These are phyloP conservation scores for Galerucella calmariensis DNA, from an alignment of 2,888 invertebrate species.

Conservation along the genomic window DNA sequence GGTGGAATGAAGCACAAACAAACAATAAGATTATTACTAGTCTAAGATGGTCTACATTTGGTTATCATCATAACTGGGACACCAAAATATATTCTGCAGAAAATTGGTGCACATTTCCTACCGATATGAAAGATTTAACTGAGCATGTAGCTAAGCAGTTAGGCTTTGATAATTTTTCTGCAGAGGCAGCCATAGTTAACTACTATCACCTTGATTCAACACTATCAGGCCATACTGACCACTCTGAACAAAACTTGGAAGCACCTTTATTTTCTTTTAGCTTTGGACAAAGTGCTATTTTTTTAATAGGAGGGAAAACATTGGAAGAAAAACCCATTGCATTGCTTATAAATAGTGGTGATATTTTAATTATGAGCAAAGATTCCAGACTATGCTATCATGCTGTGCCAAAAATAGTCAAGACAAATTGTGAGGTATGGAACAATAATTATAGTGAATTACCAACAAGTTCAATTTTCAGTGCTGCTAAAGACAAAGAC, in stretches of 20 bases:
- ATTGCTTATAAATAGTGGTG: constrained; percentile 86
- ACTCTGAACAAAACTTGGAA: constrained; percentile 85
- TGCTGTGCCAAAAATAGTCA: constrained; percentile 89
- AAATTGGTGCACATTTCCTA: constrained; percentile 76
- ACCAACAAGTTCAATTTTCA: not conserved
- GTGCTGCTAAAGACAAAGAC: constrained; percentile 52
- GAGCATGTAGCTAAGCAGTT: constrained; percentile 72
- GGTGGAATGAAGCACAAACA: constrained; percentile 74
- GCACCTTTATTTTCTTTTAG: constrained; percentile 95
- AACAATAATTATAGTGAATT: constrained; percentile 45
- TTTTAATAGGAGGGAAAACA: constrained; percentile 86
- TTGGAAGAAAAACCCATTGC: constrained; percentile 76
- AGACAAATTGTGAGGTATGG: constrained; percentile 68
- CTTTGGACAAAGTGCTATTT: constrained; percentile 95
- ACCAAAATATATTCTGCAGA: constrained; percentile 86
- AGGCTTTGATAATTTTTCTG: constrained; percentile 72
- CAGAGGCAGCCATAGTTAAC: constrained; percentile 96
- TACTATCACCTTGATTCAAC: constrained; percentile 95
- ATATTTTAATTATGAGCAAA: constrained; percentile 90
- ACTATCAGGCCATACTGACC: constrained; percentile 93
- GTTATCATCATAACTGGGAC: constrained; percentile 98
- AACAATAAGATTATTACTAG: constrained; percentile 62
- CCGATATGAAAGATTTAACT: constrained; percentile 75
- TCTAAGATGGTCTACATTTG: constrained; percentile 94
- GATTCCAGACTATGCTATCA: constrained; percentile 89